Evolutionary conservation across 2,113 vertebrate genomes (phyloP).

Genomic region (Cheilinus undulatus): DNA sequence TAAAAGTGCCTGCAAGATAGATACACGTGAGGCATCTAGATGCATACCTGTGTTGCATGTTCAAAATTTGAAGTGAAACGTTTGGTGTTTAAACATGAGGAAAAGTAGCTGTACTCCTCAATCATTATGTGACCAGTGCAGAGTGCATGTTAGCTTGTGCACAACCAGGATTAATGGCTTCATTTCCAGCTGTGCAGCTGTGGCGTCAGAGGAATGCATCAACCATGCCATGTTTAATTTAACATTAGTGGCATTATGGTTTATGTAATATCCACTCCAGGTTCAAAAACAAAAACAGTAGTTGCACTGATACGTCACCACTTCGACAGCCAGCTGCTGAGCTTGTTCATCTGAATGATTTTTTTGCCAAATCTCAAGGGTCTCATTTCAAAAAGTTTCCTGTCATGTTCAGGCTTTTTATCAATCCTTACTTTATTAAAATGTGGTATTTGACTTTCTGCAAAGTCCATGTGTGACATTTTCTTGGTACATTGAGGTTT

Average conservation of each 20-base stretch:
- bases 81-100: not conserved
- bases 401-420: too few species aligned
- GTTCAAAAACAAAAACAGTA: conserved; percentile 40
- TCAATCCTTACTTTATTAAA: too few species aligned
- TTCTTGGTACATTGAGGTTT: too few species aligned
- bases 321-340: conserved; percentile 20
- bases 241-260: conserved; percentile 43
- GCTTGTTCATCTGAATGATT: conserved; percentile 34
- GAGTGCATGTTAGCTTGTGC: conserved; percentile 2
- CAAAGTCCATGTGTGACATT: too few species aligned
- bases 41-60: not conserved
- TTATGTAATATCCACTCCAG: conserved; percentile 35
- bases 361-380: too few species aligned
- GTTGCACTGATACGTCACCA: not conserved
- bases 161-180: conserved; percentile 10
- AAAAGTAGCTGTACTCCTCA: not conserved
- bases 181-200: conserved; percentile 20
- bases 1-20: too few species aligned
- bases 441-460: too few species aligned
- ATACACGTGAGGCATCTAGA: too few species aligned
- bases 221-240: conserved; percentile 41
- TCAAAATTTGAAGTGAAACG: not conserved
- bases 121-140: too few species aligned
- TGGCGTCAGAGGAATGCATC: conserved; percentile 30
- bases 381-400: too few species aligned